Evolutionary conservation across 2,113 vertebrate genomes (phyloP).

Genomic region (Oophaga pumilio): DNA sequence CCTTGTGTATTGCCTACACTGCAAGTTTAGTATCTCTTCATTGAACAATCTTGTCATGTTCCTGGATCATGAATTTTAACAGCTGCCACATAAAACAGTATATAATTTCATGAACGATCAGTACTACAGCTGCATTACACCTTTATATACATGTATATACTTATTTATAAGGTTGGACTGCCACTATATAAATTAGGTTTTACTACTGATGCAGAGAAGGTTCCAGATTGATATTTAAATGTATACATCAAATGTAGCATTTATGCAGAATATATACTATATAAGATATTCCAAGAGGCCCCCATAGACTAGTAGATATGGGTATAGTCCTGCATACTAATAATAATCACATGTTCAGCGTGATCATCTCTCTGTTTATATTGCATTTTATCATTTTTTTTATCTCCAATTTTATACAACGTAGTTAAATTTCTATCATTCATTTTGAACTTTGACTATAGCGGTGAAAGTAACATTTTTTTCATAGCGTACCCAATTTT

Average conservation of each 20-base stretch:
- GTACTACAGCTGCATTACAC: neutral
- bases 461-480: neutral
- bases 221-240: neutral
- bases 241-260: neutral
- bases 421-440: neutral
- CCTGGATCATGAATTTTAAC: constrained; percentile 20
- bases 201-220: neutral
- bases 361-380: neutral
- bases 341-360: neutral
- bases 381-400: neutral
- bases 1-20: neutral
- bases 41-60: neutral
- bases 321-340: neutral
- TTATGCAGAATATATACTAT: neutral
- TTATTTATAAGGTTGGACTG: neutral
- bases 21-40: neutral
- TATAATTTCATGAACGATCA: neutral
- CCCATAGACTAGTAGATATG: neutral
- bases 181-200: neutral
- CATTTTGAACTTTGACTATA: neutral
- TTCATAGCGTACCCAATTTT: no score
- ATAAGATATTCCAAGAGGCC: neutral
- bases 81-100: neutral
- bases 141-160: neutral
- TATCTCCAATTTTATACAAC: neutral